phyloP scores from a whole-genome alignment of 2,797 vertebrate species.

The Pseudochaenichthys georgianus region DNA sequence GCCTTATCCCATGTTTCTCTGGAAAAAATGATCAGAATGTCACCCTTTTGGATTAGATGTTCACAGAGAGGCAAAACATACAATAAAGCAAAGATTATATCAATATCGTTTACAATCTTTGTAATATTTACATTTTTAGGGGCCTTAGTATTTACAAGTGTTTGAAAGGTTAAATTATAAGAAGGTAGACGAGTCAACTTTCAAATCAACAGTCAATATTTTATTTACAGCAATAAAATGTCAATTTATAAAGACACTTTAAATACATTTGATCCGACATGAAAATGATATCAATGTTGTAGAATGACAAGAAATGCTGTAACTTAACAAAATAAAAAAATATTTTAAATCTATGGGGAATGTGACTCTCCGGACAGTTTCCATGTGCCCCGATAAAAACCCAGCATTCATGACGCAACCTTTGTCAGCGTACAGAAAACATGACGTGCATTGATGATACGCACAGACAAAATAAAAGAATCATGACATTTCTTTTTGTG shows the following conservation, averaged over 20 bases:
- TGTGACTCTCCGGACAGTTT: conserved; percentile 51
- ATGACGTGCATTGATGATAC: conserved; percentile 42
- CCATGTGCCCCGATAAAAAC: conserved; percentile 61
- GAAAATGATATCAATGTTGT: conserved; percentile 66
- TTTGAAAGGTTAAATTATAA: conserved; percentile 36
- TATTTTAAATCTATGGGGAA: conserved; percentile 49
- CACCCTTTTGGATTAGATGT: too few relatives aligned
- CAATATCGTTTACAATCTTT: too few relatives aligned
- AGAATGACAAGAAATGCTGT: conserved; percentile 64
- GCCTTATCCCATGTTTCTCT: too few relatives aligned
- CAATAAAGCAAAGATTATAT: too few relatives aligned
- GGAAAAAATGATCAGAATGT: too few relatives aligned
- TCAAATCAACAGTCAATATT: conserved; percentile 79
- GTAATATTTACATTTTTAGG: too few relatives aligned
- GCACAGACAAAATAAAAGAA: conserved; percentile 44
- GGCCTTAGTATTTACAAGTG: neutral
- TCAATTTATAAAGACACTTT: conserved; percentile 77
- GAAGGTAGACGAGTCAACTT: neutral
- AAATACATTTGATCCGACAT: conserved; percentile 80
- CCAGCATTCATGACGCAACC: conserved; percentile 77
- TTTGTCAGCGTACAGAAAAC: conserved; percentile 40
- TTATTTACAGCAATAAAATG: conserved; percentile 85
- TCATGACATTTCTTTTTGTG: conserved; percentile 38
- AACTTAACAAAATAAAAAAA: conserved; percentile 69
- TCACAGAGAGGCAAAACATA: too few relatives aligned